Percentiles rank a stretch among this genome's conserved stretches.
Conservation (phyloP, 1,140 invertebrate species). For the Brachionus calyciflorus region DNA sequence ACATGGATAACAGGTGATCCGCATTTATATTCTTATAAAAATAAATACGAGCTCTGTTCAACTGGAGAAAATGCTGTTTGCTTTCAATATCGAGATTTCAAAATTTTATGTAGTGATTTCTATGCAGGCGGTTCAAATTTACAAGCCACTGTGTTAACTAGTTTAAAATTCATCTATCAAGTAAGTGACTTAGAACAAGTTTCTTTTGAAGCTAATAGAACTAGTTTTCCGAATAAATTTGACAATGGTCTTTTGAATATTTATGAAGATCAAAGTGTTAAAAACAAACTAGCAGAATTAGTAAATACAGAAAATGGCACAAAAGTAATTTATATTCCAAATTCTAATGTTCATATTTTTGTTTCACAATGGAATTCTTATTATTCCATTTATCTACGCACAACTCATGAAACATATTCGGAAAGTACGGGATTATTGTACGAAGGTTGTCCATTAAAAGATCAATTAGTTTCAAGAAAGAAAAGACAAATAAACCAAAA, state of each 20-base stretch:
- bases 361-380: background rate
- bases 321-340: background rate
- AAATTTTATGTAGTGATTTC: background rate
- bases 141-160: background rate
- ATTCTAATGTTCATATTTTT: background rate
- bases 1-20: background rate
- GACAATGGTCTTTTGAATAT: background rate
- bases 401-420: background rate
- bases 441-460: constrained; percentile 5
- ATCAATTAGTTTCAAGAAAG: too few relatives aligned
- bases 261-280: background rate
- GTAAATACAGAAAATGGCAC: background rate
- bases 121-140: background rate
- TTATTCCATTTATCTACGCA: background rate
- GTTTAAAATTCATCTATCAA: background rate
- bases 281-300: background rate
- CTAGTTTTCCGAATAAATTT: background rate
- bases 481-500: too few relatives aligned
- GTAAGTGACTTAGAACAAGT: background rate
- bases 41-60: background rate
- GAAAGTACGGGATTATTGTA: background rate
- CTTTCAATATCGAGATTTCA: background rate
- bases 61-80: background rate
- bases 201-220: background rate
- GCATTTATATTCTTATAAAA: background rate